phyloP scores from a whole-genome alignment of 2,113 vertebrate genomes.

The Rhinoptilus africanus region DNA sequence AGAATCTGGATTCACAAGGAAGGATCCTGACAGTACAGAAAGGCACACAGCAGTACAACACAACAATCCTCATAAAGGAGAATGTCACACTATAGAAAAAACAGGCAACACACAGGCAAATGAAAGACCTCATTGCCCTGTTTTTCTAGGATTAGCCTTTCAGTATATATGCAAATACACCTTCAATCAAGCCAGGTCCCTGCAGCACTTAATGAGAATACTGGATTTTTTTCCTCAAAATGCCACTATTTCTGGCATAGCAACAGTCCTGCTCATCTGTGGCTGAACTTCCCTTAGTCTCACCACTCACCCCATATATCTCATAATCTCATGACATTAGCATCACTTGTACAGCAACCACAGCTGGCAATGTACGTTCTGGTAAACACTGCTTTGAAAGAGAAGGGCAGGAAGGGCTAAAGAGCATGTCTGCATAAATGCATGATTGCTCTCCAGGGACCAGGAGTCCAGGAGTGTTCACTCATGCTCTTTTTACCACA shows the following conservation, averaged over 20 bases:
- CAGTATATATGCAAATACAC: background rate
- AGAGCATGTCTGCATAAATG: background rate
- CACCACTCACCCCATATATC: accelerated
- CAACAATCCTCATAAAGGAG: background rate
- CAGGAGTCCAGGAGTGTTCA: background rate
- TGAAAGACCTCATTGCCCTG: background rate
- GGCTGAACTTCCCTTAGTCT: background rate
- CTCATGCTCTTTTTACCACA: background rate
- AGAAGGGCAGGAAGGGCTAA: background rate
- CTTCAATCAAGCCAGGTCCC: background rate
- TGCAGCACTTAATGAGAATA: background rate
- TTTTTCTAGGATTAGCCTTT: background rate
- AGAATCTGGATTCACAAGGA: background rate
- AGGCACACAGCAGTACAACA: background rate
- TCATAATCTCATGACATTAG: background rate
- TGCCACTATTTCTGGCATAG: background rate
- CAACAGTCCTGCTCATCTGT: background rate
- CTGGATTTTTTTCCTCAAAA: background rate
- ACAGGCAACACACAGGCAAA: background rate
- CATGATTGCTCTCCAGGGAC: background rate
- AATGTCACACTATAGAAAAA: background rate
- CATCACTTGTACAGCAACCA: background rate
- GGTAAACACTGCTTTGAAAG: background rate
- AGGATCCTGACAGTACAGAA: background rate
- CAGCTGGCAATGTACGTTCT: background rate